Evolutionary conservation across 2,113 vertebrate species (phyloP), one percentile per base, ranked within the genome.

Genomic region (Bagarius yarrelli): DNA sequence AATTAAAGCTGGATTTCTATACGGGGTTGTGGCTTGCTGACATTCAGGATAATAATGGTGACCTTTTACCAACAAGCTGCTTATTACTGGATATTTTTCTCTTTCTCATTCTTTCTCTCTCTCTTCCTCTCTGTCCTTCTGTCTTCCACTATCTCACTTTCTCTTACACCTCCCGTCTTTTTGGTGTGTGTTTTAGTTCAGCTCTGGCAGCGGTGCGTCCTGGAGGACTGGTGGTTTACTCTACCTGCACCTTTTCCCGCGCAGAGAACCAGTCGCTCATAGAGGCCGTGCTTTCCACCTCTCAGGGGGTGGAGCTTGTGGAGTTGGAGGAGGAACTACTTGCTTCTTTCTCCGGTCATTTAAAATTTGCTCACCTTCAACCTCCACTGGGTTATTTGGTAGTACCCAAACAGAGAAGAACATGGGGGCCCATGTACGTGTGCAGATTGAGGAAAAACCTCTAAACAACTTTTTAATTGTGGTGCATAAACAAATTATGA

Each of bases 341-440:
- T 72, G 80, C 73, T 81, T 87, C 90, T 34, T 87, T 94, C 81
- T 94, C 94, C 27, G 87, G 91, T 30, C 89, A 95, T 84, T 97
- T 99, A 85, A 76, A 74, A 57, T 95, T 97, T 82, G 90, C 89
- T 50, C 60, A 87, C 50, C 87, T 85, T 80, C 81, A 83, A 47
- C 87, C 19, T 0, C 90, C 88, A 52, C 91, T 93, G 23, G 96
- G 96, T 0, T 91, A 96, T 47, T 88, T 98, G 86, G 95, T 97
- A 50, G 91, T 98, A 81, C 96, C 98, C 40, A 91, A 94, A 79
- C 89, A 89, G 0, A 94, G 93, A 23, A 94, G 88, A 88, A 89
- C 94, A 0, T 98, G 98, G 97, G 96, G 97, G 15, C 97, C 98
- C 1, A 98, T 98, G 97, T 99, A 95, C 23, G 66, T 98, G 78